Conservation (phyloP, 2,888 invertebrate species). For the Cerastis rubricosa region DNA sequence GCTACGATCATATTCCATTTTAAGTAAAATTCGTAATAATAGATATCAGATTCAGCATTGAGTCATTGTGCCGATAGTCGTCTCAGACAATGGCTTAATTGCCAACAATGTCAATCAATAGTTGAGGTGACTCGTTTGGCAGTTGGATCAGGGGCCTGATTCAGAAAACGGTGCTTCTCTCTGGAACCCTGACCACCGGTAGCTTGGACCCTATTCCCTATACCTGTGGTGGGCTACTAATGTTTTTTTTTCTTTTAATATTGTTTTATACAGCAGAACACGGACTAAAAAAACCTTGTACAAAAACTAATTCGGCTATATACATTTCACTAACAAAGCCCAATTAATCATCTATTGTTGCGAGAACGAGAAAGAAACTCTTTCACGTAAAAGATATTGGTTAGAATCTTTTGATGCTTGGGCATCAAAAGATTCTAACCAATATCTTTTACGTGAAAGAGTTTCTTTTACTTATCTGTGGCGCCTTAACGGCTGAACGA, state of each 20-base stretch:
- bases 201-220: too few relatives aligned
- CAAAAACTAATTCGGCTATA: not conserved
- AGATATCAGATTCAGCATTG: not conserved
- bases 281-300: not conserved
- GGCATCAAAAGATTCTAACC: not conserved
- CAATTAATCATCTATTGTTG: not conserved
- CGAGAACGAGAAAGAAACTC: not conserved
- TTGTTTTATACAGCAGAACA: not conserved
- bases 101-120: not conserved
- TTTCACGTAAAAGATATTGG: not conserved
- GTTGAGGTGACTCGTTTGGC: too few relatives aligned
- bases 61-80: not conserved
- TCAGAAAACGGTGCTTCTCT: not conserved
- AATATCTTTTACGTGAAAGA: not conserved
- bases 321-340: not conserved
- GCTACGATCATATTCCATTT: conserved; percentile 71
- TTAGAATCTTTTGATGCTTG: not conserved
- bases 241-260: too few relatives aligned
- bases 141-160: not conserved
- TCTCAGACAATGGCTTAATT: not conserved
- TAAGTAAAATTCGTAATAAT: not conserved
- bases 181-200: too few relatives aligned
- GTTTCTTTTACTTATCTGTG: not conserved
- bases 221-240: too few relatives aligned
- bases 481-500: not conserved